Evolutionary conservation across 2,797 vertebrate genomes (phyloP).

Genomic region (Buceros bicornis): DNA sequence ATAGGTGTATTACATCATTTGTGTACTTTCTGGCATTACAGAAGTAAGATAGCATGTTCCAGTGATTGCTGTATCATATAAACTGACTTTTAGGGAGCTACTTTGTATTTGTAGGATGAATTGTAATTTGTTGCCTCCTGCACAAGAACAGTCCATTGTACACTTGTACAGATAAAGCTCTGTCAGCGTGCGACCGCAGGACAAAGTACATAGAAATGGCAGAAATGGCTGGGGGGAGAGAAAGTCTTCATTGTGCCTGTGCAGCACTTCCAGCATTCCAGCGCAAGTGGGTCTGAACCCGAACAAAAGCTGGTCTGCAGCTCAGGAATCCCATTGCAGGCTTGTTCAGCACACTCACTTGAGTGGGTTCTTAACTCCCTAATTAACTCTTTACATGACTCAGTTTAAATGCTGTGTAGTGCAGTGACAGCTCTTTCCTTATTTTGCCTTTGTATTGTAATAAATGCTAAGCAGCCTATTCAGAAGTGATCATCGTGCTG

Average conservation of each 20-base stretch:
- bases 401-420: background rate
- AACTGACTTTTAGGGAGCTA: background rate
- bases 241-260: constrained; percentile 19
- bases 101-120: background rate
- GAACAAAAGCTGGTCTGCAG: constrained; percentile 39
- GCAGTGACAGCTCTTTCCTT: background rate
- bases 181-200: background rate
- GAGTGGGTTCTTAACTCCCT: background rate
- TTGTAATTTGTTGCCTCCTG: background rate
- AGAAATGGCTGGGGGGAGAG: constrained; percentile 10
- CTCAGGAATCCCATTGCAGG: constrained; percentile 18
- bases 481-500: background rate
- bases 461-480: background rate
- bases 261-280: constrained; percentile 45
- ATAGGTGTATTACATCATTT: background rate
- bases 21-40: background rate
- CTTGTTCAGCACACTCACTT: constrained; percentile 32
- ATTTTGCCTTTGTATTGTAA: background rate
- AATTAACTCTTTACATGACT: background rate
- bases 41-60: background rate
- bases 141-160: background rate
- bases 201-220: background rate
- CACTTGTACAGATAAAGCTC: background rate
- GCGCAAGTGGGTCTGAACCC: constrained; percentile 7
- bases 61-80: background rate